phyloP scores from a whole-genome alignment of 2,113 vertebrate genomes.

The Alexandromys fortis region DNA sequence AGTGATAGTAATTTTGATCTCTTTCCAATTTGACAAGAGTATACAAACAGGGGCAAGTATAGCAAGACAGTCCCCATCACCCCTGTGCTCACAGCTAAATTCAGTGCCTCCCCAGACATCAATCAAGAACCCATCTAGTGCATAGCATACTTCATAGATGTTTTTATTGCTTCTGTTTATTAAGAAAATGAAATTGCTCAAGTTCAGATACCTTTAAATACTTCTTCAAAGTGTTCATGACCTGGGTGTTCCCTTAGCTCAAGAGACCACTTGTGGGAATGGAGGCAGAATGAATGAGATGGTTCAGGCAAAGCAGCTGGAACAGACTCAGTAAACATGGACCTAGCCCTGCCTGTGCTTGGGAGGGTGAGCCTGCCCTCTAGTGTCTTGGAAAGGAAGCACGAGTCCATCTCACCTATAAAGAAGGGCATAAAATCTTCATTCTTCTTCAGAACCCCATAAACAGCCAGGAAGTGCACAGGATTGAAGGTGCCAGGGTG shows the following conservation, averaged over 20 bases:
- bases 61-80: accelerated
- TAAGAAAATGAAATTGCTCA: background rate
- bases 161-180: background rate
- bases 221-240: background rate
- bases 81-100: background rate
- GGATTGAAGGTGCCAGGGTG: slow-evolving; percentile 79
- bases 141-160: background rate
- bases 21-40: background rate
- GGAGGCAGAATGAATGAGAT: background rate
- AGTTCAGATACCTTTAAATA: background rate
- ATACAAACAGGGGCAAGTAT: background rate
- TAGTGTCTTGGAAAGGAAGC: background rate
- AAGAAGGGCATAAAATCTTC: slow-evolving; percentile 83
- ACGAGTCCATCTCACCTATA: slow-evolving; percentile 25
- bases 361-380: background rate
- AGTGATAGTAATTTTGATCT: background rate
- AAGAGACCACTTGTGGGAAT: background rate
- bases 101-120: background rate
- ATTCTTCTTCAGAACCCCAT: slow-evolving; percentile 73
- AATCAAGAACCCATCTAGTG: background rate
- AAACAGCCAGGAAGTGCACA: slow-evolving; percentile 79
- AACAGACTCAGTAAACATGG: background rate
- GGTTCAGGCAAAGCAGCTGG: background rate
- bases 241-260: background rate
- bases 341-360: background rate